phyloP scores from a whole-genome alignment of 2,888 invertebrate genomes.

The Tinea pellionella region DNA sequence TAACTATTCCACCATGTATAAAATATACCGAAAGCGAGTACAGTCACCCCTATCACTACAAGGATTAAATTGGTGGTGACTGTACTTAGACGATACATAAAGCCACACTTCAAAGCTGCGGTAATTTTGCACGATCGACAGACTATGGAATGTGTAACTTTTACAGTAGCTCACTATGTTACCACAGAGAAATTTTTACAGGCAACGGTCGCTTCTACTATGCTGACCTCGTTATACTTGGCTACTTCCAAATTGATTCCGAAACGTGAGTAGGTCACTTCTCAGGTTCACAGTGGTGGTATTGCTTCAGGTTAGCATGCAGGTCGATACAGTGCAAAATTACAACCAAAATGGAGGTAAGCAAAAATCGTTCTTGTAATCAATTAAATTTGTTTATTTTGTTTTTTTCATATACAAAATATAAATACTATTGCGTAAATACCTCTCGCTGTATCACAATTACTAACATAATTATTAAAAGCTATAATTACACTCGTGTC shows the following conservation, averaged over 20 bases:
- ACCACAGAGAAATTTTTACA: too few species aligned
- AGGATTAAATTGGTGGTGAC: too few species aligned
- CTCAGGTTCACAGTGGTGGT: too few species aligned
- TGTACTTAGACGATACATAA: background rate
- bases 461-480: constrained; percentile 25
- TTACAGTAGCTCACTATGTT: too few species aligned
- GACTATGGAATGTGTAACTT: too few species aligned
- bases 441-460: constrained; percentile 59
- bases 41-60: too few species aligned
- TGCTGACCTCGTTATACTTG: too few species aligned
- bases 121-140: background rate
- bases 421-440: constrained; percentile 58
- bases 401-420: constrained; percentile 30
- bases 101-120: background rate
- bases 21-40: too few species aligned
- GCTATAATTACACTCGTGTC: background rate
- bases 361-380: background rate
- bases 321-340: background rate
- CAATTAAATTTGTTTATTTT: constrained; percentile 15
- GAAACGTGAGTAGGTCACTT: too few species aligned
- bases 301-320: background rate
- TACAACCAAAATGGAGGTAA: background rate
- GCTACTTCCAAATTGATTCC: too few species aligned
- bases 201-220: too few species aligned
- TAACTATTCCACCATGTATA: too few species aligned